These are phyloP conservation scores for Drosophila fuyamai DNA, from an alignment of 1,140 invertebrate genomes.

Conservation along the genomic window DNA sequence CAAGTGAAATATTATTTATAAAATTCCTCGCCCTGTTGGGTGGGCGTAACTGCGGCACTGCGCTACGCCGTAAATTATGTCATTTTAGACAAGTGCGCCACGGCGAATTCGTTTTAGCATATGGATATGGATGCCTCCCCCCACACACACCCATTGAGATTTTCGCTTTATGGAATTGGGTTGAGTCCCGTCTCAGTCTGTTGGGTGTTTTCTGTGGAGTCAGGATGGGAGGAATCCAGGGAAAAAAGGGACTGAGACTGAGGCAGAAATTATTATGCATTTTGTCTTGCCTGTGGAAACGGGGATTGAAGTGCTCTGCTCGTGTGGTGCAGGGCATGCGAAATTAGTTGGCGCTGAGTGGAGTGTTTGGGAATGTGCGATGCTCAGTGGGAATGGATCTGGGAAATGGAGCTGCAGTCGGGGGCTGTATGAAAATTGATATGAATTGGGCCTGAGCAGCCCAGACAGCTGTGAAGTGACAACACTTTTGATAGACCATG, in stretches of 20 bases:
- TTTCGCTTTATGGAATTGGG: constrained; percentile 78
- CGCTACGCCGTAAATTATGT: constrained; percentile 81
- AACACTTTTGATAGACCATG: constrained; percentile 63
- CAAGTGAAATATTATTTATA: constrained; percentile 83
- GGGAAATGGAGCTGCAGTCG: constrained; percentile 5
- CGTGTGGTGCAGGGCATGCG: constrained; percentile 56
- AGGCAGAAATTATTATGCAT: constrained; percentile 67
- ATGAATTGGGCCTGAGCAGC: constrained; percentile 69
- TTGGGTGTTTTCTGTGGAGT: constrained; percentile 1
- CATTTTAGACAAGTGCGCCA: constrained; percentile 79
- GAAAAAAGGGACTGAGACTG: background rate
- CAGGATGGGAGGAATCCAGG: constrained; percentile 1
- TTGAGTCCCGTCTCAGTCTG: constrained; percentile 54
- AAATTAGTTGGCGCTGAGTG: constrained; percentile 78
- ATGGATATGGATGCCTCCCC: constrained; percentile 41
- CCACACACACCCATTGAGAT: constrained; percentile 32
- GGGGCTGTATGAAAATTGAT: constrained; percentile 60
- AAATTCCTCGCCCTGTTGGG: constrained; percentile 78
- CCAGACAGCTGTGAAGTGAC: constrained; percentile 64
- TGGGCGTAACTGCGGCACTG: constrained; percentile 75
- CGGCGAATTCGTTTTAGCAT: constrained; percentile 60
- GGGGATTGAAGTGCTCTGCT: constrained; percentile 61
- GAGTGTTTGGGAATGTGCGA: constrained; percentile 60
- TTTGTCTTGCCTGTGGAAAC: constrained; percentile 57
- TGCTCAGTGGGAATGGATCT: constrained; percentile 15